These are phyloP conservation scores for Gambelia wislizenii DNA, from an alignment of 2,797 vertebrate genomes.

Conservation along the genomic window DNA sequence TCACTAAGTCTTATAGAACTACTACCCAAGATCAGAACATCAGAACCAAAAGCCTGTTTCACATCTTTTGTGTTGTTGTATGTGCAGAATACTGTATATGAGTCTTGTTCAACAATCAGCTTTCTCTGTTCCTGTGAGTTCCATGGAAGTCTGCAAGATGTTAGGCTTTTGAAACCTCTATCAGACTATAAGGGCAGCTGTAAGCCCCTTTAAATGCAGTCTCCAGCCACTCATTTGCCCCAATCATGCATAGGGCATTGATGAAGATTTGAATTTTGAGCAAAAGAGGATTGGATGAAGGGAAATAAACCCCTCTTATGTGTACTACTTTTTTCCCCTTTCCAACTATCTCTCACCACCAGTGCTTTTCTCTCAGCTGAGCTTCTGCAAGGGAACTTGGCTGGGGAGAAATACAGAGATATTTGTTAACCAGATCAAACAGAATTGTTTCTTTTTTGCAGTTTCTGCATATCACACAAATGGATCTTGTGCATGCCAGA, in stretches of 20 bases:
- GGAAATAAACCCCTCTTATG: background rate
- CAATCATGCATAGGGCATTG: too few relatives aligned
- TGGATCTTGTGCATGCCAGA: too few relatives aligned
- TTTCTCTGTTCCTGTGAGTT: background rate
- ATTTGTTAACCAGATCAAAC: constrained; percentile 16
- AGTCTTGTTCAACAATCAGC: background rate
- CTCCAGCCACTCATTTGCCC: background rate
- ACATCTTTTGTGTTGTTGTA: background rate
- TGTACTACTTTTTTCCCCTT: background rate
- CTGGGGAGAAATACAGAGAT: background rate
- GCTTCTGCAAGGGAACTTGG: background rate
- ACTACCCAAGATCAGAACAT: accelerated
- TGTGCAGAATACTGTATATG: background rate
- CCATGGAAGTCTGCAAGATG: background rate
- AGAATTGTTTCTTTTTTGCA: too few relatives aligned
- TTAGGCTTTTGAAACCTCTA: background rate
- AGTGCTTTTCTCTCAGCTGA: background rate
- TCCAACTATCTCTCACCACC: background rate
- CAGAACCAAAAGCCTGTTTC: background rate
- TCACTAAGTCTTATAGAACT: background rate
- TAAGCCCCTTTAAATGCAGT: background rate
- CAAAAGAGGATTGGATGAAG: background rate
- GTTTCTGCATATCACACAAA: too few relatives aligned
- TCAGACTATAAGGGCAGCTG: too few relatives aligned
- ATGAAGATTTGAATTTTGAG: background rate